These are phyloP conservation scores for Cyanoderma ruficeps DNA, from an alignment of 2,113 vertebrate genomes.

Conservation along the genomic window DNA sequence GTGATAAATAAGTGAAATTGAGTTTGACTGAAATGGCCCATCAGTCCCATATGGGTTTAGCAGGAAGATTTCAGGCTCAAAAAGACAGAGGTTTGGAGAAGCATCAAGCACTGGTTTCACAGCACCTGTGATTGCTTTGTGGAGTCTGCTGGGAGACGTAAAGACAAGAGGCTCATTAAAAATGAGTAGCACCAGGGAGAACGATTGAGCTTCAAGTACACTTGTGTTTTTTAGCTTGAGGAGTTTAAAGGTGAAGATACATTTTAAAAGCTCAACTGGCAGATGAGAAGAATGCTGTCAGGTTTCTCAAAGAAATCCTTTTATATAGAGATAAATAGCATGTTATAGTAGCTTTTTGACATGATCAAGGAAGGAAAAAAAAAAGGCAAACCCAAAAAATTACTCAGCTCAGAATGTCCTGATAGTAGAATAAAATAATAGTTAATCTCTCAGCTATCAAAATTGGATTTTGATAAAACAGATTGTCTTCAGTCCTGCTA, in stretches of 20 bases:
- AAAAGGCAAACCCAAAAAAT: background rate
- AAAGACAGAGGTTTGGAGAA: constrained; percentile 70
- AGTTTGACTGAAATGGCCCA: constrained; percentile 80
- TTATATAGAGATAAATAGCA: background rate
- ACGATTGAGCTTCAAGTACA: constrained; percentile 72
- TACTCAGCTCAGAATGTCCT: background rate
- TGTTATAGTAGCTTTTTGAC: background rate
- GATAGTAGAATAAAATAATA: background rate
- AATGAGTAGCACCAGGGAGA: constrained; percentile 73
- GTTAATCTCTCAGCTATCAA: background rate
- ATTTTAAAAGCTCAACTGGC: constrained; percentile 75
- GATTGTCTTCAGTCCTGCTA: background rate
- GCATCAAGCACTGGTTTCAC: constrained; percentile 77
- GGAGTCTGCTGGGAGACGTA: constrained; percentile 67
- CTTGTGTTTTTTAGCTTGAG: constrained; percentile 71
- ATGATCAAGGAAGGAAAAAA: background rate
- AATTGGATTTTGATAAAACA: background rate
- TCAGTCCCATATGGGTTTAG: constrained; percentile 76
- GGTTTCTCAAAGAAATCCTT: constrained; percentile 42
- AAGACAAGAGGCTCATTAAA: constrained; percentile 81
- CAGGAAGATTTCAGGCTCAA: constrained; percentile 76
- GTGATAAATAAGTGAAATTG: constrained; percentile 82
- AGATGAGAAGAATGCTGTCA: constrained; percentile 62
- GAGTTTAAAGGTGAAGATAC: constrained; percentile 70
- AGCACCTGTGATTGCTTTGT: constrained; percentile 84